These are phyloP conservation scores for Iphiclides podalirius DNA, from an alignment of 2,888 invertebrate genomes.

Conservation along the genomic window DNA sequence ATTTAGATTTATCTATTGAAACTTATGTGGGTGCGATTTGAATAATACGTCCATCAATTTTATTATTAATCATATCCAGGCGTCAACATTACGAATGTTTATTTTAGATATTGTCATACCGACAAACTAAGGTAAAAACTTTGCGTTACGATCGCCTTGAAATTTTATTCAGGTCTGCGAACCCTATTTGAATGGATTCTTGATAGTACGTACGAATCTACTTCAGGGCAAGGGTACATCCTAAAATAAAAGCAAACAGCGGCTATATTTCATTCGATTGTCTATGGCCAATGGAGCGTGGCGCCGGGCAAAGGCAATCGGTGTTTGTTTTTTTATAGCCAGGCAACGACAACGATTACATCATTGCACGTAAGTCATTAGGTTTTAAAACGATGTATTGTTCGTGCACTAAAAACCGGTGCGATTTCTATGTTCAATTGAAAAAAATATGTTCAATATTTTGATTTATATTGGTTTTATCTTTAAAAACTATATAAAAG, in stretches of 20 bases:
- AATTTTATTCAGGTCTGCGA: too few species aligned
- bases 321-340: constrained; percentile 43
- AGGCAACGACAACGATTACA: constrained; percentile 35
- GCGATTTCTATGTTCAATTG: background rate
- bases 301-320: constrained; percentile 51
- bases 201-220: constrained; percentile 1
- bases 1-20: too few species aligned
- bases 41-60: too few species aligned
- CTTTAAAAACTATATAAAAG: too few species aligned
- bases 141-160: too few species aligned
- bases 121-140: too few species aligned
- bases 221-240: constrained; percentile 7
- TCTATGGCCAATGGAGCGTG: constrained; percentile 55
- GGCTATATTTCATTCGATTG: constrained; percentile 51
- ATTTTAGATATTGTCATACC: too few species aligned
- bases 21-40: too few species aligned
- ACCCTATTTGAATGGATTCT: too few species aligned
- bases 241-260: constrained; percentile 17
- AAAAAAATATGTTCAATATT: background rate
- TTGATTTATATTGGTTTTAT: too few species aligned
- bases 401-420: constrained; percentile 6
- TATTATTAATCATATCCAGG: too few species aligned
- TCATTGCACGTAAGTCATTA: constrained; percentile 34
- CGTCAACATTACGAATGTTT: too few species aligned
- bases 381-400: constrained; percentile 8